These are phyloP conservation scores for Sarcophaga caerulescens DNA, from an alignment of 2,888 invertebrate species.

Conservation along the genomic window DNA sequence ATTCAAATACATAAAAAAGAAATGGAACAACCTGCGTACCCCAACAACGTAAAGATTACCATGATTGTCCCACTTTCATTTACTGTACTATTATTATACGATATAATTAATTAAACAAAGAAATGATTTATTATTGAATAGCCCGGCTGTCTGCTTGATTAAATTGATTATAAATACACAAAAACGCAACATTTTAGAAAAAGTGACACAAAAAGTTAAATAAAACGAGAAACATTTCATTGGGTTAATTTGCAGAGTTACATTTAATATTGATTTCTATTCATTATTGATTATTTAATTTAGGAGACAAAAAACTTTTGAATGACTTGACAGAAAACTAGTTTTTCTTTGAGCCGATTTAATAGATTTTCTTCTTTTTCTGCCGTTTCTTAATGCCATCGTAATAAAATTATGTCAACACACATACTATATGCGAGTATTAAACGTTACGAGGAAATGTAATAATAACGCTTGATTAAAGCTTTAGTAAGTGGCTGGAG, in stretches of 20 bases:
- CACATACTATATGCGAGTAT: neutral
- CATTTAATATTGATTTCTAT: conserved; percentile 41
- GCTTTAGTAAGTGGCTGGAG: too few relatives aligned
- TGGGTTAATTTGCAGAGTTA: conserved; percentile 39
- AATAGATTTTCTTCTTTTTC: conserved; percentile 5
- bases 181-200: conserved; percentile 11
- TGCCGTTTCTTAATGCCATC: neutral
- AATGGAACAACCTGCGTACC: conserved; percentile 24
- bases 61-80: conserved; percentile 59
- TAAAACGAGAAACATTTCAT: conserved; percentile 32
- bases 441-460: conserved; percentile 6
- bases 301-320: conserved; percentile 38
- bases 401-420: conserved; percentile 59
- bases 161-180: conserved; percentile 29
- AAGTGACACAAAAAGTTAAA: neutral
- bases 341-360: conserved; percentile 28
- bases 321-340: conserved; percentile 29
- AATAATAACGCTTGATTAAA: neutral
- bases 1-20: neutral
- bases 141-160: conserved; percentile 49
- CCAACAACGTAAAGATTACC: conserved; percentile 22
- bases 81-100: conserved; percentile 6
- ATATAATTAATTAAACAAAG: conserved; percentile 54
- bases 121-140: conserved; percentile 63
- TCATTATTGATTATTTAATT: conserved; percentile 62